These are phyloP conservation scores for Drosophila falleni DNA, from an alignment of 2,888 invertebrate species.

Conservation along the genomic window DNA sequence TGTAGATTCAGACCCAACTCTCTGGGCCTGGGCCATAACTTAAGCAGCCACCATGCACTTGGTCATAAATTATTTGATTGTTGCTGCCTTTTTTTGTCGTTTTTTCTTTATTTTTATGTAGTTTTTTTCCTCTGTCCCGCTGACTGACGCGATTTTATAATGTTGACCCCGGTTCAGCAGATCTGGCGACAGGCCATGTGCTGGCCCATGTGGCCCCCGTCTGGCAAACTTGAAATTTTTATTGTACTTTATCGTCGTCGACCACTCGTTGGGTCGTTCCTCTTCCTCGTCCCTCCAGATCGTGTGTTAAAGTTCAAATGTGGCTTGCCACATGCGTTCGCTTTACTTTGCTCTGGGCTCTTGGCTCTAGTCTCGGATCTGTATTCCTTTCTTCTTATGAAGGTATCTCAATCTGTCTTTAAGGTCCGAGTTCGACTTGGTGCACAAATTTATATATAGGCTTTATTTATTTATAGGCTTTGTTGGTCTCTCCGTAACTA, in stretches of 20 bases:
- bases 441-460: conserved; percentile 61
- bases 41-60: conserved; percentile 78
- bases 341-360: conserved; percentile 7
- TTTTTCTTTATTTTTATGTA: not conserved
- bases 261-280: conserved; percentile 46
- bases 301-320: conserved; percentile 79
- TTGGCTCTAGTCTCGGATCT: conserved; percentile 12
- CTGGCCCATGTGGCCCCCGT: conserved; percentile 38
- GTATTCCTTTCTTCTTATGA: conserved; percentile 53
- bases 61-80: conserved; percentile 79
- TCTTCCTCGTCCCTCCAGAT: conserved; percentile 35
- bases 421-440: conserved; percentile 36
- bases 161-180: conserved; percentile 77
- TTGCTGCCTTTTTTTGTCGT: conserved; percentile 54
- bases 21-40: conserved; percentile 63
- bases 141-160: conserved; percentile 70
- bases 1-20: conserved; percentile 24
- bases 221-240: conserved; percentile 75
- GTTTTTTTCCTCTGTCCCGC: conserved; percentile 18
- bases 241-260: conserved; percentile 58
- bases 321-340: conserved; percentile 68
- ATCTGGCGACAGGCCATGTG: conserved; percentile 61
- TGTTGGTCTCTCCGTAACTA: conserved; percentile 18
- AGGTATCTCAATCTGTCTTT: conserved; percentile 76
- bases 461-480: conserved; percentile 54